These are phyloP conservation scores for Acanthopleura granulata DNA, from an alignment of 2,888 invertebrate genomes.

Conservation along the genomic window DNA sequence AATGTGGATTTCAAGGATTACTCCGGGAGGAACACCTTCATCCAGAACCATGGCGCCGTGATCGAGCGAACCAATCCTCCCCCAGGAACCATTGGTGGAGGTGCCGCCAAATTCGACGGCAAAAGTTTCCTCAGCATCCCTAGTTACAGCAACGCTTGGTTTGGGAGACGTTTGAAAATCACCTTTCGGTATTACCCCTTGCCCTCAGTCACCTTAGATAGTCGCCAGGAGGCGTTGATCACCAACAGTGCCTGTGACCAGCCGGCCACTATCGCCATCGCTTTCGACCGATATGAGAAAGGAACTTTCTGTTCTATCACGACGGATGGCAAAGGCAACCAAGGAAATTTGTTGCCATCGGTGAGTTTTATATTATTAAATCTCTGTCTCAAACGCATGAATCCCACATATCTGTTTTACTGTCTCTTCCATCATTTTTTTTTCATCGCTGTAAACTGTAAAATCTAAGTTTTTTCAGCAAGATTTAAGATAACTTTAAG, in stretches of 20 bases:
- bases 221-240: background rate
- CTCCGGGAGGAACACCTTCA: constrained; percentile 4
- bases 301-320: background rate
- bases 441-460: no score
- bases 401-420: background rate
- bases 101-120: constrained; percentile 2
- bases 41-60: background rate
- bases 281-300: background rate
- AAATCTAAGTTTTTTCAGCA: no score
- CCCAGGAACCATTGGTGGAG: background rate
- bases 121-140: background rate
- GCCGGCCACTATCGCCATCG: background rate
- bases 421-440: no score
- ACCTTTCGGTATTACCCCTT: constrained; percentile 7
- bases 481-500: no score
- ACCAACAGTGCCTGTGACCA: background rate
- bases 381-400: background rate
- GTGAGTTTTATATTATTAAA: background rate
- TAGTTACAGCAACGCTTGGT: constrained; percentile 3
- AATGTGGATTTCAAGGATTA: background rate
- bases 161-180: background rate
- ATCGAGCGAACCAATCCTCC: background rate
- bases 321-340: background rate
- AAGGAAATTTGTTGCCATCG: background rate
- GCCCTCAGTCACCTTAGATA: background rate